These are phyloP conservation scores for Gonioctena quinquepunctata DNA, from an alignment of 1,140 invertebrate species.

Conservation along the genomic window DNA sequence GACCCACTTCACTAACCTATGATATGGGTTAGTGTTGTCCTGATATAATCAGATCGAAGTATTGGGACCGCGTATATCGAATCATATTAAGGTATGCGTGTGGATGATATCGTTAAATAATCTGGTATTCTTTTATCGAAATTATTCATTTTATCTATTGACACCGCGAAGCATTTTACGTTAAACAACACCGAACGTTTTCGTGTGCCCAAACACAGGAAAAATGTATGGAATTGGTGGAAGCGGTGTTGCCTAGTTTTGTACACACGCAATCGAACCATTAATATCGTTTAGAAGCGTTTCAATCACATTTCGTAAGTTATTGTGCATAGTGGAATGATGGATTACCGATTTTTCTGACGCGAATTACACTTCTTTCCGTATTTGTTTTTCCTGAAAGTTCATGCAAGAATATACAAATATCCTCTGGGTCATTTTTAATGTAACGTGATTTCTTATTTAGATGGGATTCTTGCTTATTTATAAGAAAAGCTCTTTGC, in stretches of 20 bases:
- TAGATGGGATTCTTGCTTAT: too few species aligned
- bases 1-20: too few species aligned
- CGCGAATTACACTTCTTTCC: background rate
- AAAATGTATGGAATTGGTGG: background rate
- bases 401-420: too few species aligned
- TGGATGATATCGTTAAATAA: background rate
- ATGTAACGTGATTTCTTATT: too few species aligned
- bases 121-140: background rate
- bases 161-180: background rate
- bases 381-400: background rate
- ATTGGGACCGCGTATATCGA: too few species aligned
- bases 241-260: background rate
- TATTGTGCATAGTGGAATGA: background rate
- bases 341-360: background rate
- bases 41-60: too few species aligned
- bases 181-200: background rate
- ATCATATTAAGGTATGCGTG: too few species aligned
- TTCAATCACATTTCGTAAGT: background rate
- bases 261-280: background rate
- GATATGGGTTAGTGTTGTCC: too few species aligned
- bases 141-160: background rate
- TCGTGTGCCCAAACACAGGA: background rate
- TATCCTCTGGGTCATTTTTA: too few species aligned
- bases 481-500: too few species aligned
- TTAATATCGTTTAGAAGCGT: background rate